phyloP scores from a whole-genome alignment of 2,113 vertebrate species.

The Martes martes region DNA sequence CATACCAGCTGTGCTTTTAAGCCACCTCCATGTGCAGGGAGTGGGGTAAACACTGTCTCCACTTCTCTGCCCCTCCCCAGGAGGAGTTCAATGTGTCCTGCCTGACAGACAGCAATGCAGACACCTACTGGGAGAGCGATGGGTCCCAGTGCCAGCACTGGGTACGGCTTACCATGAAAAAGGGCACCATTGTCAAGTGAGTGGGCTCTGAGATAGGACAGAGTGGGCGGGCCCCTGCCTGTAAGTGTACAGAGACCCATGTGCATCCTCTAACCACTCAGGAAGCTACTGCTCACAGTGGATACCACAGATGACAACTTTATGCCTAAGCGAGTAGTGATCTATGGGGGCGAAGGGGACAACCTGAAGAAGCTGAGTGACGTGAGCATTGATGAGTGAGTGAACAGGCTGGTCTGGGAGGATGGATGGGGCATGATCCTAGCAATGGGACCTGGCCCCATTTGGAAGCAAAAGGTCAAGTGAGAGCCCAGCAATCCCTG shows the following conservation, averaged over 20 bases:
- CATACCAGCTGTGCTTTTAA: background rate
- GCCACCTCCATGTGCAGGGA: background rate
- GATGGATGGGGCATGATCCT: background rate
- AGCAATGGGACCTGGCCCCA: background rate
- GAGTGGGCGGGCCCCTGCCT: background rate
- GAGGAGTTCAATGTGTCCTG: constrained; percentile 94
- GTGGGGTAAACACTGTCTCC: background rate
- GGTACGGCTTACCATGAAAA: constrained; percentile 99
- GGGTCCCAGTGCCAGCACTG: constrained; percentile 98
- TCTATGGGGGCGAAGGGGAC: constrained; percentile 94
- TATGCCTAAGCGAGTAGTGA: constrained; percentile 94
- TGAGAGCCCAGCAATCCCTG: background rate
- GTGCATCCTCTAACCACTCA: constrained; percentile 56
- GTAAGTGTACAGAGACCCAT: background rate
- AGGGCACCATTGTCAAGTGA: constrained; percentile 97
- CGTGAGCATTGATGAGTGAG: constrained; percentile 95
- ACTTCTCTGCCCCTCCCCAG: constrained; percentile 75
- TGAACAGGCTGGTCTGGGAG: constrained; percentile 77
- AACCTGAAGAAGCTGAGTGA: constrained; percentile 95
- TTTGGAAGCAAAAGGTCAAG: background rate
- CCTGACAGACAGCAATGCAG: constrained; percentile 92
- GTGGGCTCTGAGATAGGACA: constrained; percentile 18
- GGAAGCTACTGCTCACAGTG: constrained; percentile 94
- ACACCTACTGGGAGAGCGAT: constrained; percentile 98
- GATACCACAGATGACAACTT: constrained; percentile 97